These are phyloP conservation scores for Caenorhabditis sp. DNA, from an alignment of 2,888 invertebrate genomes.

Conservation along the genomic window DNA sequence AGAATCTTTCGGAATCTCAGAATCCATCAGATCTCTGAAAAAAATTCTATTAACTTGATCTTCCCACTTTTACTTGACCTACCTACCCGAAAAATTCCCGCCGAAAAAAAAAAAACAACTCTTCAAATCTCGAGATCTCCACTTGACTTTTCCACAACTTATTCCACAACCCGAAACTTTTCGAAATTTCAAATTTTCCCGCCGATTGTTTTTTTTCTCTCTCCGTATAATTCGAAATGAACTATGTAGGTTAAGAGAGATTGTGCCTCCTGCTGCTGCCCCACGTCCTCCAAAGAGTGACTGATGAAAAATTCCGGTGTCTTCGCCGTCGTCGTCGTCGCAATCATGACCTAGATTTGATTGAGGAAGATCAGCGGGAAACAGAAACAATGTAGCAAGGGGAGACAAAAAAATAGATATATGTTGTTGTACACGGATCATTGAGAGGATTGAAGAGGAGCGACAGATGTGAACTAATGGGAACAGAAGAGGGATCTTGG, in stretches of 20 bases:
- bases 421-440: constrained; percentile 1
- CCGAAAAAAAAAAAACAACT: too few relatives aligned
- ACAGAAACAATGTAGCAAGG: constrained; percentile 28
- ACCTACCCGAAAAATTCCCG: too few relatives aligned
- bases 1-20: too few relatives aligned
- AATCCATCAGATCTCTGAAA: too few relatives aligned
- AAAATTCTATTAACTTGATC: too few relatives aligned
- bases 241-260: constrained; percentile 53
- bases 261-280: constrained; percentile 10
- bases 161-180: too few relatives aligned
- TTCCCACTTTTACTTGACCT: too few relatives aligned
- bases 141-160: background rate
- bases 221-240: constrained; percentile 10
- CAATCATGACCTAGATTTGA: constrained; percentile 35
- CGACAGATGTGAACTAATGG: background rate
- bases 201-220: background rate
- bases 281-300: constrained; percentile 1
- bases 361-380: background rate
- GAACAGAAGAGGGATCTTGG: background rate
- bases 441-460: background rate
- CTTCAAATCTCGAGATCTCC: too few relatives aligned
- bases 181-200: too few relatives aligned
- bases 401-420: constrained; percentile 19
- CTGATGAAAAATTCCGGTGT: constrained; percentile 54
- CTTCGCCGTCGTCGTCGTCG: too few relatives aligned